Evolutionary conservation across 2,797 vertebrate genomes (phyloP).

Genomic region (Geotrypetes seraphini): DNA sequence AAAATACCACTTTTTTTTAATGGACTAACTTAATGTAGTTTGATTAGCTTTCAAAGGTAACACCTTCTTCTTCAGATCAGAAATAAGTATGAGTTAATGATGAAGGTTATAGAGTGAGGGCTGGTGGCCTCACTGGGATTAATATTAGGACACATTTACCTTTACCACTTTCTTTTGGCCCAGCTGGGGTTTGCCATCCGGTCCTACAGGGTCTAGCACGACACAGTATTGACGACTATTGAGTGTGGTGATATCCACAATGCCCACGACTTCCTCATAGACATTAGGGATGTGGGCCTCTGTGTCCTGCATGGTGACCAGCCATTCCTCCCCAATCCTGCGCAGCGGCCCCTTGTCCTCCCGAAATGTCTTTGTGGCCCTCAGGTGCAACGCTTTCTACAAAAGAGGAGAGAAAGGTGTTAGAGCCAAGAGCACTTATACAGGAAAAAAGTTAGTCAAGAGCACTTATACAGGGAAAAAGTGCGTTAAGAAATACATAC

Average conservation of each 20-base stretch:
- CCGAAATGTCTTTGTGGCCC: constrained; percentile 63
- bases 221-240: constrained; percentile 76
- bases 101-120: too few relatives aligned
- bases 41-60: too few relatives aligned
- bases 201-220: constrained; percentile 68
- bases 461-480: too few relatives aligned
- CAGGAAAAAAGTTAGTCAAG: too few relatives aligned
- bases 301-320: constrained; percentile 66
- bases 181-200: constrained; percentile 74
- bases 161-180: constrained; percentile 80
- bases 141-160: constrained; percentile 41
- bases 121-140: too few relatives aligned
- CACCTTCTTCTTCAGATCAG: too few relatives aligned
- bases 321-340: constrained; percentile 81
- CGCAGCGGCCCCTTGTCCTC: constrained; percentile 49
- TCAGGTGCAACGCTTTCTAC: constrained; percentile 77
- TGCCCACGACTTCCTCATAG: constrained; percentile 70
- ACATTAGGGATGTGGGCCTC: constrained; percentile 80
- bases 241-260: constrained; percentile 73
- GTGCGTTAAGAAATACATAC: too few relatives aligned
- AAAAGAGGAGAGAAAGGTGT: too few relatives aligned
- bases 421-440: too few relatives aligned
- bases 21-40: too few relatives aligned
- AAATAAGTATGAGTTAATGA: too few relatives aligned
- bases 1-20: too few relatives aligned